Evolutionary conservation across 2,797 vertebrate genomes (phyloP).

Genomic region (Margarornis squamiger): DNA sequence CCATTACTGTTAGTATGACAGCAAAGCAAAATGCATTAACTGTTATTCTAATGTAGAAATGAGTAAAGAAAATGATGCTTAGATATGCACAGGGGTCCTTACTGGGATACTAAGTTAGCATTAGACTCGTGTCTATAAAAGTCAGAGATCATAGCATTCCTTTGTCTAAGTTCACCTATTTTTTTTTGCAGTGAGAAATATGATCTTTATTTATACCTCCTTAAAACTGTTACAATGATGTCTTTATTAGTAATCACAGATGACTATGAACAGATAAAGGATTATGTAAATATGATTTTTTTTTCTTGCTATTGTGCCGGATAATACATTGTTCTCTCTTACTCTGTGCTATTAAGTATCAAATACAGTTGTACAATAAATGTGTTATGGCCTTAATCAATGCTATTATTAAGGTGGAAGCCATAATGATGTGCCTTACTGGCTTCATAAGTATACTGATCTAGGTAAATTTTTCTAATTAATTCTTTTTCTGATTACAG

Average conservation of each 20-base stretch:
- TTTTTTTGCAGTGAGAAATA: background rate
- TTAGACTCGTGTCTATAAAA: background rate
- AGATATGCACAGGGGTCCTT: background rate
- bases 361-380: background rate
- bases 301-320: background rate
- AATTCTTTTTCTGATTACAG: background rate
- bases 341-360: background rate
- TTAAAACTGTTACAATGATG: background rate
- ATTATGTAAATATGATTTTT: background rate
- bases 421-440: background rate
- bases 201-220: background rate
- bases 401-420: background rate
- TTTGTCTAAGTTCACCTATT: background rate
- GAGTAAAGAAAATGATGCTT: background rate
- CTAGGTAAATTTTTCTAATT: background rate
- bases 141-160: background rate
- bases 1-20: background rate
- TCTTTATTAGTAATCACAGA: background rate
- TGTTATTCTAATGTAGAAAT: background rate
- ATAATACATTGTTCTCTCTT: background rate
- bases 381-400: background rate
- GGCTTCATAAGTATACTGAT: background rate
- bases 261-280: background rate
- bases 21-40: background rate
- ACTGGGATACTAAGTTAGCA: background rate